These are phyloP conservation scores for Zophobas atratus DNA, from an alignment of 1,140 invertebrate genomes.

Conservation along the genomic window DNA sequence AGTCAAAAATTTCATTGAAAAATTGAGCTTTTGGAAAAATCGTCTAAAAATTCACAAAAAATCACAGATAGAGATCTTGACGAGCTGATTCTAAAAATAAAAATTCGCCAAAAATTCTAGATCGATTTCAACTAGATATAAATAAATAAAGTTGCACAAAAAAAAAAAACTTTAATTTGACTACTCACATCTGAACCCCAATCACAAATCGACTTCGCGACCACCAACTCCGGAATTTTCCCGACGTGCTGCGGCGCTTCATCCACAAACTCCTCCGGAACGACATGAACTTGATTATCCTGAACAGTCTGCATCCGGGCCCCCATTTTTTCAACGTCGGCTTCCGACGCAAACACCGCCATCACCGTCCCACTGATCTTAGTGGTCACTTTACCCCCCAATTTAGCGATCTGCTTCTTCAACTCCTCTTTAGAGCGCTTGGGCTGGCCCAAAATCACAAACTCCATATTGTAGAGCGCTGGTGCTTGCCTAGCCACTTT, in stretches of 20 bases:
- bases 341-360: constrained; percentile 83
- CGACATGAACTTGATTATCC: constrained; percentile 82
- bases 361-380: constrained; percentile 79
- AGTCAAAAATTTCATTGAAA: too few species aligned
- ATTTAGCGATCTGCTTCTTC: constrained; percentile 78
- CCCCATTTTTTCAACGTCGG: constrained; percentile 80
- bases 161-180: neutral
- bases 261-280: constrained; percentile 86
- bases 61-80: too few species aligned
- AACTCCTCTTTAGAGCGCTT: constrained; percentile 75
- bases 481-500: constrained; percentile 74
- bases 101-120: too few species aligned
- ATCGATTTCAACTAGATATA: too few species aligned
- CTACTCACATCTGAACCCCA: constrained; percentile 86
- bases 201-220: constrained; percentile 81
- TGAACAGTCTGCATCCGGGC: constrained; percentile 79
- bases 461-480: constrained; percentile 85
- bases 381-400: constrained; percentile 83
- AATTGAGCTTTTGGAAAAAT: too few species aligned
- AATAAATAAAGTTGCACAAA: too few species aligned
- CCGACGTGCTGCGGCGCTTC: constrained; percentile 73
- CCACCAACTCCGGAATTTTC: constrained; percentile 77
- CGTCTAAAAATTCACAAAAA: too few species aligned
- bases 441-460: constrained; percentile 80
- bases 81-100: too few species aligned